Evolutionary conservation across 2,113 vertebrate species (phyloP), one percentile per base, ranked within the genome.

Genomic region (Numida meleagris): DNA sequence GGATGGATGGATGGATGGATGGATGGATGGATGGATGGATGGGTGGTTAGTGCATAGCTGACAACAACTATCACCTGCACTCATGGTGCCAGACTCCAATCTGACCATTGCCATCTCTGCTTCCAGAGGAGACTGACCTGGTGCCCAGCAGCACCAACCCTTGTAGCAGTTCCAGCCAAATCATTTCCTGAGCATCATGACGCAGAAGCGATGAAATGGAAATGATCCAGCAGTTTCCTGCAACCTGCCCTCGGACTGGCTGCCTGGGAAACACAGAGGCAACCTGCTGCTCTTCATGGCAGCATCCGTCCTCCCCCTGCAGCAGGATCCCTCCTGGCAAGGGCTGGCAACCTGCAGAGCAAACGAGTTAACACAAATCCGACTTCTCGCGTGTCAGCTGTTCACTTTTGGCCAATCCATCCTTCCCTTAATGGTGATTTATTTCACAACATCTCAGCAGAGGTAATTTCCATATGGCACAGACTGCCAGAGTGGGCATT

Each of bases 391-490:
- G 4, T 31, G 55, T 84, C 80, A 84, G 70, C 66, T 90, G 34
- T 48, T 86, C 51, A n/a, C 57, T 90, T 85, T 36, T 81, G 83
- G 83, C 80, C 77, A 84, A 84, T 89, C 77, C 81, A 82, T 89
- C 77, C 66, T 82, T 75, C 73, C 53, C 43, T 89, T 92, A 88
- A 89, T 78, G 53, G 57, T 92, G 95, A 93, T 84, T 90, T 93
- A 94, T 84, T 77, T 81, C 74, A 53, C 90, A 84, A 1, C 86
- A 73, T 76, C 77, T 88, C 89, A 87, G 90, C 90, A 92, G 77
- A 89, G 74, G 81, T 65, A 43, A 95, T 95, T 96, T 92, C 86
- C 93, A 89, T 85, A 82, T 79, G 83, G 94, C 83, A 95, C 81
- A 96, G 20, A n/a, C 71, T 92, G 84, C 83, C 24, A 2, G 81